Percentiles rank a stretch among this genome's conserved stretches.
phyloP scores from a whole-genome alignment of 2,113 vertebrate species.

The Myanophis thanlyinensis region DNA sequence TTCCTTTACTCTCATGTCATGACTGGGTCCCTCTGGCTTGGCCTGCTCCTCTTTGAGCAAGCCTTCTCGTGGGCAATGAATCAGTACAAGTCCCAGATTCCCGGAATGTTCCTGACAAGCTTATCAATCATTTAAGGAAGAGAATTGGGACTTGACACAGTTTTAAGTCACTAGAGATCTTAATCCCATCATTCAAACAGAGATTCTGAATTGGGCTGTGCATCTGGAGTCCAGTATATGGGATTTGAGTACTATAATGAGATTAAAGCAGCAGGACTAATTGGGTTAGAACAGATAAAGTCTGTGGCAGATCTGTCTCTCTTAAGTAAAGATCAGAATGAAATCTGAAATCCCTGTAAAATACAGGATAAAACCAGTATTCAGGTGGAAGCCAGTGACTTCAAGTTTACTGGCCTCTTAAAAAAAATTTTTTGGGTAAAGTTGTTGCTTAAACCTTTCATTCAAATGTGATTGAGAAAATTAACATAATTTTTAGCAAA shows the following conservation, averaged over 20 bases:
- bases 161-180: background rate
- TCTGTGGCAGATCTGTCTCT: background rate
- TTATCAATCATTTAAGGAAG: background rate
- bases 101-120: background rate
- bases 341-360: background rate
- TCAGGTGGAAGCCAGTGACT: background rate
- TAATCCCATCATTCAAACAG: background rate
- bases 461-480: background rate
- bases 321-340: background rate
- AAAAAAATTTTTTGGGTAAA: background rate
- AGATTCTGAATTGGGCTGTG: background rate
- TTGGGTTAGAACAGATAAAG: background rate
- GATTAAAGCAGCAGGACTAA: background rate
- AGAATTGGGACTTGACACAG: background rate
- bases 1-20: background rate
- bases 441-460: background rate
- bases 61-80: background rate
- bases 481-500: background rate
- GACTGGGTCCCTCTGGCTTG: background rate
- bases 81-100: background rate
- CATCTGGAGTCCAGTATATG: background rate
- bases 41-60: background rate
- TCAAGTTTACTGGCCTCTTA: background rate
- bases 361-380: background rate
- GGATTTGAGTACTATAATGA: background rate